These are phyloP conservation scores for Bombus consobrinus DNA, from an alignment of 1,140 invertebrate genomes.

Conservation along the genomic window DNA sequence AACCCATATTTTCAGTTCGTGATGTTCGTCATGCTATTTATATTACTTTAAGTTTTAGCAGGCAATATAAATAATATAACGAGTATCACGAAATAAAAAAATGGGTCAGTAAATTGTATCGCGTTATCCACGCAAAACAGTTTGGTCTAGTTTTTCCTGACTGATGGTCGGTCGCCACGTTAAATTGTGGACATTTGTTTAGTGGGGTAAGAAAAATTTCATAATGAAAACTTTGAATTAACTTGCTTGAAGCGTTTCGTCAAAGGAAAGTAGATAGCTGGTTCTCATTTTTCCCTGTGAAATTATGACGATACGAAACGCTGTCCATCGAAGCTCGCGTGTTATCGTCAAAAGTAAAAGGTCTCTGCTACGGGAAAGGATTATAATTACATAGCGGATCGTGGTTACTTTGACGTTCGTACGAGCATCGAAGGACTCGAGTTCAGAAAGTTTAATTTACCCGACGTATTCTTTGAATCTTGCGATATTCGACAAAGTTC, in stretches of 20 bases:
- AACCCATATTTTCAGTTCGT: too few relatives aligned
- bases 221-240: background rate
- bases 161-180: background rate
- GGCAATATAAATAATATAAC: background rate
- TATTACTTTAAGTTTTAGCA: background rate
- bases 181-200: background rate
- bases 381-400: background rate
- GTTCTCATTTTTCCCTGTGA: background rate
- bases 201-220: background rate
- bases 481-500: background rate
- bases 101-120: background rate
- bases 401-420: too few relatives aligned
- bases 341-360: background rate
- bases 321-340: background rate
- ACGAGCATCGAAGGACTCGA: background rate
- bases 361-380: background rate
- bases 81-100: background rate
- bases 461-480: background rate
- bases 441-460: background rate
- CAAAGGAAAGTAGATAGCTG: background rate
- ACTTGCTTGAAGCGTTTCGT: background rate
- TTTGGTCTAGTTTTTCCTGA: background rate
- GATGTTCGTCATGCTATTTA: too few relatives aligned
- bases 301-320: background rate
- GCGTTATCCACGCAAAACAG: background rate